phyloP scores from a whole-genome alignment of 2,113 vertebrate species.

The Megaceryle maxima region DNA sequence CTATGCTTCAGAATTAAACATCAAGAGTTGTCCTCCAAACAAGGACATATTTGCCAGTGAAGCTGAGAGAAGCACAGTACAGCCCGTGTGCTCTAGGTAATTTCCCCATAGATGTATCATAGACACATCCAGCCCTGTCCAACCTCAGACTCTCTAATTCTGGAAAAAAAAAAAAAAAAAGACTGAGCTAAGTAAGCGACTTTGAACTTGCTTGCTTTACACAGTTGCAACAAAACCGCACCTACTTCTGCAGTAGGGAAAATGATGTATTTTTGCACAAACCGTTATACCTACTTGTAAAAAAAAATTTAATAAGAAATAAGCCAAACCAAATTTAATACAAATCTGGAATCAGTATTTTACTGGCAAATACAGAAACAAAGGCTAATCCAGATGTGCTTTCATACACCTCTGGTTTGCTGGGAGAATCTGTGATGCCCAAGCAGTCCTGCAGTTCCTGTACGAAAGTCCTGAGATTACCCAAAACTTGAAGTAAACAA shows the following conservation, averaged over 20 bases:
- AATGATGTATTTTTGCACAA: neutral
- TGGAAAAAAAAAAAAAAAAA: neutral
- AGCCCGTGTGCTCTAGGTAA: neutral
- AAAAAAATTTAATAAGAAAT: neutral
- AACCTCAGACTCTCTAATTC: neutral
- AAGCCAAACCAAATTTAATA: neutral
- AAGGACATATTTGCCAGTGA: neutral
- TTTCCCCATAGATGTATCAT: neutral
- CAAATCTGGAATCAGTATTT: neutral
- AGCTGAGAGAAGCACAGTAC: neutral
- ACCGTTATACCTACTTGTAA: neutral
- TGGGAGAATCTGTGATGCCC: neutral
- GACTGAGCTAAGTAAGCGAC: neutral
- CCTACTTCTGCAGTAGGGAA: neutral
- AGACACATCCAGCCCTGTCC: neutral
- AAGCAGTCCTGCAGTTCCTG: neutral
- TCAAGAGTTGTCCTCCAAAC: slow-evolving; percentile 17
- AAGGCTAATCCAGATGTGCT: neutral
- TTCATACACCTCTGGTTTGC: neutral
- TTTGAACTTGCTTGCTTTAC: neutral
- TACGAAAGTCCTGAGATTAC: neutral
- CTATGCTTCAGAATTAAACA: slow-evolving; percentile 22
- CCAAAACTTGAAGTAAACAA: neutral
- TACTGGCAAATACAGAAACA: neutral
- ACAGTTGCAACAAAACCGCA: neutral